These are phyloP conservation scores for Mylabris sibirica DNA, from an alignment of 2,888 invertebrate species.

Conservation along the genomic window DNA sequence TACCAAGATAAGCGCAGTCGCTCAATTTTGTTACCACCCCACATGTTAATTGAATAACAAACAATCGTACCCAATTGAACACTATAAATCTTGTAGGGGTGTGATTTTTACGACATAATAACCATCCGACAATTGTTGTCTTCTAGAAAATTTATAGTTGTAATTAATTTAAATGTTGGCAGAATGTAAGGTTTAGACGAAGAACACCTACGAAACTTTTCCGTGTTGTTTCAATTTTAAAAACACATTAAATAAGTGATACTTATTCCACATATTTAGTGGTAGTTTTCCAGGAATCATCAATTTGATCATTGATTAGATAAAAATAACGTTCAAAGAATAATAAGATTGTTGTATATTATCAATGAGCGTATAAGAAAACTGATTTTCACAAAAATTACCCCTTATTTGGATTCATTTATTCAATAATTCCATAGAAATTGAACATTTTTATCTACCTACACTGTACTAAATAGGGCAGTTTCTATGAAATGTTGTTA, in stretches of 20 bases:
- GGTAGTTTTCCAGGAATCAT: neutral
- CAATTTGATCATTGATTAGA: neutral
- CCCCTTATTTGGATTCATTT: neutral
- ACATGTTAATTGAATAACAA: slow-evolving; percentile 54
- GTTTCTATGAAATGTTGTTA: neutral
- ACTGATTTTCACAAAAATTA: neutral
- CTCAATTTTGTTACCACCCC: slow-evolving; percentile 37
- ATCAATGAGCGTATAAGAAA: no score
- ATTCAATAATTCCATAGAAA: neutral
- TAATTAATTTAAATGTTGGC: neutral
- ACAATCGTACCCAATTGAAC: slow-evolving; percentile 53
- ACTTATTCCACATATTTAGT: neutral
- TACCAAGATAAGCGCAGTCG: slow-evolving; percentile 45
- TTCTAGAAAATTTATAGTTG: neutral
- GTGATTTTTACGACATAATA: slow-evolving; percentile 46
- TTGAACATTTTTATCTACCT: neutral
- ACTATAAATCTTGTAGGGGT: slow-evolving; percentile 52
- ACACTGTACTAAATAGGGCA: neutral
- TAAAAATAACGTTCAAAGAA: neutral
- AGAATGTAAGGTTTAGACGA: neutral
- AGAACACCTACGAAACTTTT: neutral
- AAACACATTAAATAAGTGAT: no score
- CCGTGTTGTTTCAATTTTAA: neutral
- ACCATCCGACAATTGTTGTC: neutral
- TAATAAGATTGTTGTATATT: neutral